Percentiles rank a stretch among this genome's conserved stretches.
Conservation (phyloP, 2,113 vertebrate species). For the Herpetotheres cachinnans region DNA sequence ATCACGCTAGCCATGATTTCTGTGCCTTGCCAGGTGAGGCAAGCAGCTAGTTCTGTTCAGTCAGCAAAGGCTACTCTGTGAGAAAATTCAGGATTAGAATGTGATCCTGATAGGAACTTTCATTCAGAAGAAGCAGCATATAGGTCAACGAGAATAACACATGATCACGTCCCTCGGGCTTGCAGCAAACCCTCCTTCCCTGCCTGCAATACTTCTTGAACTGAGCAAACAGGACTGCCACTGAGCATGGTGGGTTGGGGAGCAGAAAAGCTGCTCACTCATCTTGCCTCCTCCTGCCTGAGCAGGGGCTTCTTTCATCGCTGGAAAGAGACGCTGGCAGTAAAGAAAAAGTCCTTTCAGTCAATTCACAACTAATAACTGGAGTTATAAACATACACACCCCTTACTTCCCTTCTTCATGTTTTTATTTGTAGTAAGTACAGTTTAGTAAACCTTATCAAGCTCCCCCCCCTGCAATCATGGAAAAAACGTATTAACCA, state of each 20-base stretch:
- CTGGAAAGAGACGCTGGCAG: neutral
- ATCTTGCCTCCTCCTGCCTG: neutral
- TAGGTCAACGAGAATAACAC: neutral
- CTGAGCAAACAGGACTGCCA: neutral
- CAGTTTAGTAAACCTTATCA: neutral
- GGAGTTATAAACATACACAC: neutral
- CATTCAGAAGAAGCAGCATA: neutral
- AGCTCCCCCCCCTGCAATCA: neutral
- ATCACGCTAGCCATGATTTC: neutral
- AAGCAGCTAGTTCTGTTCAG: neutral
- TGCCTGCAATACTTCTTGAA: neutral
- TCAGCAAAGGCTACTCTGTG: neutral
- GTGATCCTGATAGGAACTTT: neutral
- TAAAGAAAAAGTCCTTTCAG: neutral
- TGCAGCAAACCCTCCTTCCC: neutral
- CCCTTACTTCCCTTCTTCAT: neutral
- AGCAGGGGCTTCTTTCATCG: neutral
- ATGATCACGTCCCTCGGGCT: neutral
- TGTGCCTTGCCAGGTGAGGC: neutral
- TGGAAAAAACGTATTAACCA: neutral
- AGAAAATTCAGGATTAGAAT: neutral
- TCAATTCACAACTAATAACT: neutral
- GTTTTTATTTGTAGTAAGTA: neutral
- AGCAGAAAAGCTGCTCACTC: neutral
- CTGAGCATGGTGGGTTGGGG: neutral